Evolutionary conservation across 2,888 invertebrate genomes (phyloP), one percentile per base, ranked within the genome.

Genomic region (Cephus runcator): DNA sequence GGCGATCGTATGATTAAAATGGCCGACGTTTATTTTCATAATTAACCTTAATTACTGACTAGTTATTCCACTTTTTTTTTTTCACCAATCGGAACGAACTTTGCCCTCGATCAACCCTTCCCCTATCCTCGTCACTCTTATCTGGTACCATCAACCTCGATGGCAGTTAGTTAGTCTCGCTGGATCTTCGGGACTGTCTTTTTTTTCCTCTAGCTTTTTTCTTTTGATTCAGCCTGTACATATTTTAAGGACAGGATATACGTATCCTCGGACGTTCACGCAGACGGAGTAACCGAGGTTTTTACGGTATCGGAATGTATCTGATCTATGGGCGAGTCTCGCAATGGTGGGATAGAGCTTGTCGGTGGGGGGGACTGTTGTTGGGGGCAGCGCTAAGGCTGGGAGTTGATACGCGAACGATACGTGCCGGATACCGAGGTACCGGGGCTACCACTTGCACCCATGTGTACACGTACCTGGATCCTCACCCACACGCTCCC

Each of bases 351-450:
- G 81, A 73, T 81, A 80, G 79, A 75, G 75, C 69, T 75, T 56
- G 81, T 82, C 3, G 23, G 11, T 1, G 30, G 71, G 34, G 71
- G 30, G 71, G 30, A 9, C 33, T 71, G 71, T 6, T 4, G 31
- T 12, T 33, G 35, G 71, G 71, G 71, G 31, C 71, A 56, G 6
- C 56, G 56, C 23, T 56, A 23, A 71, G 34, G 34, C 71, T 34
- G 82, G 82, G 81, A 82, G 84, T 85, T 85, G 84, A 87, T 86
- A 86, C 83, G 85, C 85, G 83, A 83, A 81, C 81, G 83, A 83
- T 85, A 83, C 81, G 81, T 81, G 81, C 73, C 77, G 75, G 79
- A 76, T 80, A 79, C 77, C 56, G 23, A 15, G 23, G 56, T 56
- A 56, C 56, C 56, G 23, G 56, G 56, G 56, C 56, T 56, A 56